phyloP scores from a whole-genome alignment of 2,113 vertebrate species.

The Tichodroma muraria region DNA sequence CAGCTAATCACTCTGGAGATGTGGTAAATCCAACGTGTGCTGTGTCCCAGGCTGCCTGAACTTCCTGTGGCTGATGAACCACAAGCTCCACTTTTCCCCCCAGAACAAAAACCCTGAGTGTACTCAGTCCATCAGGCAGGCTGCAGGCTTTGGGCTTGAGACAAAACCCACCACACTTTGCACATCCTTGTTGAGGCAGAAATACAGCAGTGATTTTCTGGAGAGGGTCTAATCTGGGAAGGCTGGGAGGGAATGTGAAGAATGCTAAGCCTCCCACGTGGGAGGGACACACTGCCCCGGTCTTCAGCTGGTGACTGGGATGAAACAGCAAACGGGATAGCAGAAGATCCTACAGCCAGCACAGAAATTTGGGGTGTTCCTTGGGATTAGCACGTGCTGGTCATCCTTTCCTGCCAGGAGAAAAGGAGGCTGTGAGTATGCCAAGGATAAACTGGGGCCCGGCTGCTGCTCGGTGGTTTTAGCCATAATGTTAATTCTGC shows the following conservation, averaged over 20 bases:
- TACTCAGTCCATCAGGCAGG: background rate
- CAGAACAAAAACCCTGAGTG: background rate
- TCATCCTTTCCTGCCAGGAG: background rate
- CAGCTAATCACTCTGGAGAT: background rate
- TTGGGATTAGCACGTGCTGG: background rate
- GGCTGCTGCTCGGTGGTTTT: background rate
- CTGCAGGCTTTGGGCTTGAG: background rate
- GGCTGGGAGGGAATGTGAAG: background rate
- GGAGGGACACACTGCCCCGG: background rate
- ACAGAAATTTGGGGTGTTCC: background rate
- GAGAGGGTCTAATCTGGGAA: slow-evolving; percentile 5
- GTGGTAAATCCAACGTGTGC: accelerated
- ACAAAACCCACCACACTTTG: background rate
- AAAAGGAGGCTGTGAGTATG: slow-evolving; percentile 11
- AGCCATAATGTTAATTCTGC: background rate
- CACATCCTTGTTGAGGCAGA: background rate
- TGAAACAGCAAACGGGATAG: accelerated
- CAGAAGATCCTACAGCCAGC: accelerated
- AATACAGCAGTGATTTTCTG: background rate
- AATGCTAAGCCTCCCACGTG: background rate
- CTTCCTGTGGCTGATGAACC: accelerated
- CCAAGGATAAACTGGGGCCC: background rate
- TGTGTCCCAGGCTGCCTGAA: background rate
- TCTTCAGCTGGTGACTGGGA: background rate
- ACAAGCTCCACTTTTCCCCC: accelerated